Conservation (phyloP, 1,140 invertebrate species). For the Cecropterus lyciades region DNA sequence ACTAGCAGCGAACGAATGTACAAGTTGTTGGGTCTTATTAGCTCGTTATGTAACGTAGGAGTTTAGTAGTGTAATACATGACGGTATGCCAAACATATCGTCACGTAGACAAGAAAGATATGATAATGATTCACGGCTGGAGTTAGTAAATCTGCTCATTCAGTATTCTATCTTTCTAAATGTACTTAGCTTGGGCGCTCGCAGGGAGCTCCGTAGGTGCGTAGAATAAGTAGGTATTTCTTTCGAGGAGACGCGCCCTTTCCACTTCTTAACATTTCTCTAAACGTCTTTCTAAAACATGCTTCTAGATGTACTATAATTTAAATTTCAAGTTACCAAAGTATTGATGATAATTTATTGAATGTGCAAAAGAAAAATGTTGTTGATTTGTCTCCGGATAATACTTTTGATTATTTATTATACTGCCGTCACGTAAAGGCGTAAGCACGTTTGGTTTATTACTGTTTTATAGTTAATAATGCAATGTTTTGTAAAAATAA, state of each 20-base stretch:
- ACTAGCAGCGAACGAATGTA: conserved; percentile 21
- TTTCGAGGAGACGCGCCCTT: conserved; percentile 26
- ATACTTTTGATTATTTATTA: background rate
- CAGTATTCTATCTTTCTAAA: conserved; percentile 56
- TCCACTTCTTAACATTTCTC: conserved; percentile 37
- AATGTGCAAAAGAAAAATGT: conserved; percentile 17
- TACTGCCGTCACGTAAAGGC: background rate
- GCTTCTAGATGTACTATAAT: conserved; percentile 60
- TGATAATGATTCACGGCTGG: conserved; percentile 28
- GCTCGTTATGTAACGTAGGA: conserved; percentile 39
- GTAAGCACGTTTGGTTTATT: background rate
- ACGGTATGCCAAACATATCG: conserved; percentile 60
- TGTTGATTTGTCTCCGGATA: conserved; percentile 10
- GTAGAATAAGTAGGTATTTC: conserved; percentile 41
- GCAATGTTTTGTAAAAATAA: too few species aligned
- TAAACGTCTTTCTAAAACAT: conserved; percentile 37
- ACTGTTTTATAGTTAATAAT: too few species aligned
- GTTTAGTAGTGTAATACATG: conserved; percentile 37
- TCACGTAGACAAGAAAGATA: conserved; percentile 32
- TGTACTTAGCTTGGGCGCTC: conserved; percentile 50
- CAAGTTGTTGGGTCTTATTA: conserved; percentile 37
- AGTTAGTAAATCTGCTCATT: conserved; percentile 41
- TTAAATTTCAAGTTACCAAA: conserved; percentile 74
- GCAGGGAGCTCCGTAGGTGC: conserved; percentile 1
- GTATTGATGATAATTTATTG: conserved; percentile 60